A percentile compares a stretch with the other conserved stretches of the same genome.
These are phyloP conservation scores for Enoplosus armatus DNA, from an alignment of 2,797 vertebrate species.

Conservation along the genomic window DNA sequence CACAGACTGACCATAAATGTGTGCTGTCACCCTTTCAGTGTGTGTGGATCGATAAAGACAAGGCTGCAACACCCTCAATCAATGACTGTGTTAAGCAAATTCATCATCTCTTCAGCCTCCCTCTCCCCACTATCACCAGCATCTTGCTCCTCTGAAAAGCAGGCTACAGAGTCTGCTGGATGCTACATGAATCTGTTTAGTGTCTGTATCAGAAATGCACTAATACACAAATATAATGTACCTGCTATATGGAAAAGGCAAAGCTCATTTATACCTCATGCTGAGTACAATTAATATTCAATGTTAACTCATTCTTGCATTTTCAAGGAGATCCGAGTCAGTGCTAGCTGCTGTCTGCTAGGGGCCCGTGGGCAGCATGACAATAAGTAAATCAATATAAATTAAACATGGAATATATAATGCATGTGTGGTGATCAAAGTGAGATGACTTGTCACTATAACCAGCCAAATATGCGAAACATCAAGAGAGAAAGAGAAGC, in stretches of 20 bases:
- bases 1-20: conserved; percentile 36
- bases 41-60: conserved; percentile 71
- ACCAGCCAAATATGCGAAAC: not conserved
- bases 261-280: not conserved
- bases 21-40: conserved; percentile 51
- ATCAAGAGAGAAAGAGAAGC: not conserved
- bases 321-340: conserved; percentile 7
- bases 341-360: not conserved
- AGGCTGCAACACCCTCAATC: conserved; percentile 61
- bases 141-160: not conserved
- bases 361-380: not conserved
- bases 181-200: not conserved
- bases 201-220: not conserved
- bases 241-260: not conserved
- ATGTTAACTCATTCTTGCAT: not conserved
- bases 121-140: conserved; percentile 19
- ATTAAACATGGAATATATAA: conserved; percentile 2
- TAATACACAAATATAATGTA: not conserved
- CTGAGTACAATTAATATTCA: conserved; percentile 21
- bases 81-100: conserved; percentile 70
- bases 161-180: conserved; percentile 10
- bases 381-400: not conserved
- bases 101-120: conserved; percentile 54
- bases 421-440: not conserved
- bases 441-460: not conserved